Evolutionary conservation across 2,888 invertebrate species (phyloP).

Genomic region (Himalopsyche kuldschensis): DNA sequence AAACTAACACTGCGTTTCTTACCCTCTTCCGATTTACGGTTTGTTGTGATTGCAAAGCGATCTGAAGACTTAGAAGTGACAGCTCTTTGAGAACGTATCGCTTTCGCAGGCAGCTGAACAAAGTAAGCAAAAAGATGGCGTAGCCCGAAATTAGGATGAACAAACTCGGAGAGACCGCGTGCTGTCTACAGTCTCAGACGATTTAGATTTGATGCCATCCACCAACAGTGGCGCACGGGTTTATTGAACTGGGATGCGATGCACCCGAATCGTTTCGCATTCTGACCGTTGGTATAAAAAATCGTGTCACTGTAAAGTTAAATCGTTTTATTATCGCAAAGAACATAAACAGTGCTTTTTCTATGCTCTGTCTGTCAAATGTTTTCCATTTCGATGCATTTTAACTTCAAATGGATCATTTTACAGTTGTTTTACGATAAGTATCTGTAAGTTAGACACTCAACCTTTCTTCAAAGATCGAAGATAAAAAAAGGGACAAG

Average conservation of each 20-base stretch:
- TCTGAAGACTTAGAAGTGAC: neutral
- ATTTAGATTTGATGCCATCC: neutral
- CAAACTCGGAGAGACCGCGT: constrained; percentile 2
- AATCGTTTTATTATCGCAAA: no score
- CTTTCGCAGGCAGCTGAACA: neutral
- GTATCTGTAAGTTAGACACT: no score
- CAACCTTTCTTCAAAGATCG: no score
- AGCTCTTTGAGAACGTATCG: neutral
- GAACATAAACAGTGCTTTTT: no score
- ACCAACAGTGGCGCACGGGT: neutral
- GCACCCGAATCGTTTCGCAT: no score
- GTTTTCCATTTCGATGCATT: no score
- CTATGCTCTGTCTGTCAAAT: no score
- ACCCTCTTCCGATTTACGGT: neutral
- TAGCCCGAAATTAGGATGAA: constrained; percentile 12
- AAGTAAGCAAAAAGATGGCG: neutral
- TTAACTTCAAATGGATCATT: no score
- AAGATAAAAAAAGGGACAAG: no score
- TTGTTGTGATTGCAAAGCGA: neutral
- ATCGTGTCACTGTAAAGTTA: no score
- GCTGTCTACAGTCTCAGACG: neutral
- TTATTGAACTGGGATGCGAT: neutral
- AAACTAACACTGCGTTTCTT: neutral
- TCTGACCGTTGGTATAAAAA: no score
- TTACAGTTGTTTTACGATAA: no score